Evolutionary conservation across 1,140 invertebrate species (phyloP), one percentile per base, ranked within the genome.

Genomic region (Whitmania pigra): DNA sequence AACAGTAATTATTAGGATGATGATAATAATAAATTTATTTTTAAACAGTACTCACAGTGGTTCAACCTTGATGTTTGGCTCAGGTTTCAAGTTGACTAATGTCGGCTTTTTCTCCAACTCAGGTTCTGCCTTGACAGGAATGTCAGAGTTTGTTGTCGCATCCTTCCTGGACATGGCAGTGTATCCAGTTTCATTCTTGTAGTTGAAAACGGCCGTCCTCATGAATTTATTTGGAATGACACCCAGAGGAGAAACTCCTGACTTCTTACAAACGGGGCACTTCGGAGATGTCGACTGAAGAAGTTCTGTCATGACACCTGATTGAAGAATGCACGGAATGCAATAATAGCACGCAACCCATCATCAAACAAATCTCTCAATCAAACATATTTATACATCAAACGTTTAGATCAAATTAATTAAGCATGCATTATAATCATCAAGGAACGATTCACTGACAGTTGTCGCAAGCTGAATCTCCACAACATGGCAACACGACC

Each of bases 381-480:
- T 36, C 27, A 2, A 25, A 72, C 49, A n/a, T 71, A 63, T 54
- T 53, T 53, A 0, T 63, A 57, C 25, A 69, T 71, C 67, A 31
- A 20, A 36, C n/a, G 53, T 25, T 67, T 11, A 49, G 15, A 49
- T 7, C 13, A 1, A 17, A 49, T 49, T 49, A 17, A 11, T 0
- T 49, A 71, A 20, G 22, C 6, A 67, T 53, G 22, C 15, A 70
- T 73, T 31, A 71, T 72, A 7, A 20, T 71, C 71, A 7, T 15
- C n/a, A 57, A 53, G 18, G 7, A 72, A 36, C 70, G 18, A 31
- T 71, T 31, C 60, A 83, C 88, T 87, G 87, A 92, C 94, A 98
- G 83, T 97, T 94, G 85, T 97, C 94, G 84, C 95, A 99, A 83
- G 94, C 97, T 31, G 93, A 95, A 81, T 93, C 93, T 22, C 93